Evolutionary conservation across 2,888 invertebrate genomes (phyloP), one percentile per base, ranked within the genome.

Genomic region (Scaptomyza parva): DNA sequence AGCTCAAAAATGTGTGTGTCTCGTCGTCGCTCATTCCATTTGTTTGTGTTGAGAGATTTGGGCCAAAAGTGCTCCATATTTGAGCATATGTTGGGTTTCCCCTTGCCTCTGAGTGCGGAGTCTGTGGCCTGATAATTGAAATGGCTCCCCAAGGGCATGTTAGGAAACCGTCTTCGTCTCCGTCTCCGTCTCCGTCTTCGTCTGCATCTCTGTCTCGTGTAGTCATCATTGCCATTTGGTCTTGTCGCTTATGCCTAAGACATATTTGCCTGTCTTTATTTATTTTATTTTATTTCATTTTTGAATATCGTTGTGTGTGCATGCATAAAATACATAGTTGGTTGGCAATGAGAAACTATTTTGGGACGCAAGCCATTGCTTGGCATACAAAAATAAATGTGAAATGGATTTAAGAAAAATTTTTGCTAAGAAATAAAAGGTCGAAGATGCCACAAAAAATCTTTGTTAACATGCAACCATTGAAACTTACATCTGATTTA

Each of bases 81-180:
- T 67, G 70, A 83, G 57, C 83, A 86, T 79, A 81, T 86, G 83
- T 64, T 47, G 37, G 52, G 51, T 41, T 69, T 43, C 53, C 35
- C 30, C 35, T 43, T 45, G 58, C 47, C 54, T 41, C 52, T 41
- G 85, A 66, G 70, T 69, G 61, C 72, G 61, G 61, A 70, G 61
- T 79, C 72, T 73, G 70, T 50, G 78, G 75, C 68, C 79, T 78
- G 76, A 82, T 85, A 84, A 84, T 84, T 84, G 84, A 84, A 86
- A 84, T 81, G 82, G 66, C 63, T 79, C 87, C 87, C 84, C 55
- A 59, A 62, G 77, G 84, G 60, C 70, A 65, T 62, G 67, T 86
- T 81, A 67, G 45, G 40, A 26, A 48, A 40, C 37, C 52, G 37
- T 53, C 58, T 61, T 14, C 12, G 35, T 37, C 45, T 26, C 14